Evolutionary conservation across 1,140 invertebrate species (phyloP), one percentile per base, ranked within the genome.

Genomic region (Brachionus plicatilis): DNA sequence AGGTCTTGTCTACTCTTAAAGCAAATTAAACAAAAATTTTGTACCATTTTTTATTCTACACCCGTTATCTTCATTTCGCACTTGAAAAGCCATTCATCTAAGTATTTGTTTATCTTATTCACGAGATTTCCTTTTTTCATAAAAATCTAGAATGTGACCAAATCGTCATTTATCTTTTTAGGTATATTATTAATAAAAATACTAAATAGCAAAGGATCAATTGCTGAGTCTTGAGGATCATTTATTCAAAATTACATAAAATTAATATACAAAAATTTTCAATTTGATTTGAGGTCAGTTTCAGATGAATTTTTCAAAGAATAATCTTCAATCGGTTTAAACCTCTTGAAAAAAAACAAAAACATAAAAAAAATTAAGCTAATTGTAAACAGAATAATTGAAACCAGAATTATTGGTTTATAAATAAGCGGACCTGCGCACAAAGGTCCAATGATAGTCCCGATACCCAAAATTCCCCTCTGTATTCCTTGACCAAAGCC

Each of bases 401-500:
- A 27, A 20, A 82, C 41, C 20, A 82, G 45, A 14, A 65, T 9
- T n/a, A 82, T 9, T 33, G 79, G 79, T 41, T 43, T 45, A 12
- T 82, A 65, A 45, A 82, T 47, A 0, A 84, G 53, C 2, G 68
- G 29, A 27, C 66, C 66, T 37, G 68, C 70, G 9, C 33, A 84
- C 66, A 84, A 17, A 9, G 83, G 83, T 24, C 83, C 83, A 33
- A 65, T 27, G 3, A 84, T 84, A 3, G 68, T 84, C 20, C 68
- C 83, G 8, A 84, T 60, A 3, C 68, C 83, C 4, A 84, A 17
- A 53, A 84, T 27, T 14, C 45, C 66, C 24, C 83, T 50, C 60
- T 84, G 83, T 37, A 84, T 84, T 37, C 83, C 83, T 84, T 84
- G 83, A 4, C 60, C 60, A 27, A 84, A 27, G 45, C 83, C 83